These are phyloP conservation scores for Aradus depressus DNA, from an alignment of 2,888 invertebrate genomes.

Conservation along the genomic window DNA sequence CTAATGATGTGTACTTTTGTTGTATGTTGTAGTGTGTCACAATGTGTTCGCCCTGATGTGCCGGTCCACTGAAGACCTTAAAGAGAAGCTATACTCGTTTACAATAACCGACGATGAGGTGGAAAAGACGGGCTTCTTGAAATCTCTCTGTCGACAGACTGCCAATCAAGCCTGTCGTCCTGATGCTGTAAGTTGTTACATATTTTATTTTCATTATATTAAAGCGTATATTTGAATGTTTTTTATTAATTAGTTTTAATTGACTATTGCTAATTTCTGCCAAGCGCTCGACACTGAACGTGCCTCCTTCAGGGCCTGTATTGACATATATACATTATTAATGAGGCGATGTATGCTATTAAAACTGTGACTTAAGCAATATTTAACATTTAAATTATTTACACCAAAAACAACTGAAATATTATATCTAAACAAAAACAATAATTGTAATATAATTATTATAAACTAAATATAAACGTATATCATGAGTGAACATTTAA, in stretches of 20 bases:
- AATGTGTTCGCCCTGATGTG: slow-evolving; percentile 84
- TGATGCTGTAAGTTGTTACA: slow-evolving; percentile 49
- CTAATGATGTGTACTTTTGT: too few species aligned
- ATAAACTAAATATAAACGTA: too few species aligned
- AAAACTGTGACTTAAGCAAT: neutral
- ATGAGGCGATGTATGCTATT: too few species aligned
- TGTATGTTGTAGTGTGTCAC: slow-evolving; percentile 65
- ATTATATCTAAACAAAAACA: too few species aligned
- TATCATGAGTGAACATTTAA: too few species aligned
- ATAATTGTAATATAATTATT: too few species aligned
- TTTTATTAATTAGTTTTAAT: slow-evolving; percentile 12
- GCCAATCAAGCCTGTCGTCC: slow-evolving; percentile 86
- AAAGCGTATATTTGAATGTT: too few species aligned
- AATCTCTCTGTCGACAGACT: slow-evolving; percentile 76
- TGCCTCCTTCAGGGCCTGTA: too few species aligned
- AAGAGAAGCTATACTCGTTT: slow-evolving; percentile 80
- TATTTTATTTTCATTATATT: too few species aligned
- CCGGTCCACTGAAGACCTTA: slow-evolving; percentile 71
- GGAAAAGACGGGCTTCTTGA: slow-evolving; percentile 70
- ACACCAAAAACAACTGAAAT: too few species aligned
- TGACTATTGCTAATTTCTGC: neutral
- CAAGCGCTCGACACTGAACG: neutral
- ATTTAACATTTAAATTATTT: too few species aligned
- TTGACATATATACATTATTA: too few species aligned
- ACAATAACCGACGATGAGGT: slow-evolving; percentile 72